Percentiles rank a stretch among this genome's conserved stretches.
Evolutionary conservation across 2,888 invertebrate genomes (phyloP).

Genomic region (Stegana nigrithorax): DNA sequence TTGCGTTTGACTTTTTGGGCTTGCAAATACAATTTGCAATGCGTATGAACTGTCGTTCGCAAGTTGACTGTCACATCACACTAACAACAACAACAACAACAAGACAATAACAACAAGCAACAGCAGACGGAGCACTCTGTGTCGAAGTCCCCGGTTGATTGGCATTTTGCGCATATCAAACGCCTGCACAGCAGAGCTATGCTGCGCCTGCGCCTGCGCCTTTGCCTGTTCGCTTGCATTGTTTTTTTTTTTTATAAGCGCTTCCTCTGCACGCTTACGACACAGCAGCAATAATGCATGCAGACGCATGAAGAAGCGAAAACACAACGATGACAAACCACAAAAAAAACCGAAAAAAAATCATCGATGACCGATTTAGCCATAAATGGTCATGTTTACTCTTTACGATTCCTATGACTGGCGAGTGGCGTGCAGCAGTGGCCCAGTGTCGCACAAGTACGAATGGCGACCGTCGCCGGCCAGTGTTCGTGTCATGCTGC

Average conservation of each 20-base stretch:
- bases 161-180: too few relatives aligned
- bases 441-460: too few relatives aligned
- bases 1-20: too few relatives aligned
- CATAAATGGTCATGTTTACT: slow-evolving; percentile 58
- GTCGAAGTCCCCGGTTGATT: too few relatives aligned
- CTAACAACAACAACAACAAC: too few relatives aligned
- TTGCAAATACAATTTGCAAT: slow-evolving; percentile 30
- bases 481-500: not conserved
- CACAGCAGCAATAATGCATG: too few relatives aligned
- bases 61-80: not conserved
- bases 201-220: too few relatives aligned
- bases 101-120: too few relatives aligned
- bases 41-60: slow-evolving; percentile 26
- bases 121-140: too few relatives aligned
- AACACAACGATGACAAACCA: not conserved
- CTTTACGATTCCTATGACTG: slow-evolving; percentile 57
- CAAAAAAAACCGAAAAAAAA: not conserved
- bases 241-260: not conserved
- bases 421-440: too few relatives aligned
- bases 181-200: too few relatives aligned
- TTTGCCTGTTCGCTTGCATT: not conserved
- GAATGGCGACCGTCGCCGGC: slow-evolving; percentile 36
- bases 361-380: slow-evolving; percentile 51
- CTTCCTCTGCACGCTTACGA: too few relatives aligned
- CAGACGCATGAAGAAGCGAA: not conserved